Evolutionary conservation across 2,888 invertebrate species (phyloP).

Genomic region (Drosophila prolongata): DNA sequence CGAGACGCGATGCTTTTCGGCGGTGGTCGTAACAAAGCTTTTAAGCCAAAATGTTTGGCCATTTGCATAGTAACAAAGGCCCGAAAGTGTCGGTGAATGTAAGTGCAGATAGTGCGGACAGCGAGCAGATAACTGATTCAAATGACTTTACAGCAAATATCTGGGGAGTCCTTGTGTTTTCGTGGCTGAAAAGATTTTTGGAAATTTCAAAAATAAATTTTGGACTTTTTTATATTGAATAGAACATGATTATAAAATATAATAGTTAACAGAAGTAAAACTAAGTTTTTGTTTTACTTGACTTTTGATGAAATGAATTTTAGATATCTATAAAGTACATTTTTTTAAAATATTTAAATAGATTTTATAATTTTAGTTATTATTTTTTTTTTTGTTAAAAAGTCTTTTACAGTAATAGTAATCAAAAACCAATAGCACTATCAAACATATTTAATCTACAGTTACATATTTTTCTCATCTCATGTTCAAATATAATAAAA

Average conservation of each 20-base stretch:
- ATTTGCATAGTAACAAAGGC: slow-evolving; percentile 45
- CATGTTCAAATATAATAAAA: not conserved
- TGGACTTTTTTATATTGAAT: too few relatives aligned
- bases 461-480: not conserved
- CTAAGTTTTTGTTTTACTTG: too few relatives aligned
- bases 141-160: not conserved
- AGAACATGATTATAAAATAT: too few relatives aligned
- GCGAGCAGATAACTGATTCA: slow-evolving; percentile 19
- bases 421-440: too few relatives aligned
- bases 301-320: too few relatives aligned
- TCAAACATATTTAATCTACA: too few relatives aligned
- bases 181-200: not conserved
- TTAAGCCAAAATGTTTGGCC: slow-evolving; percentile 51
- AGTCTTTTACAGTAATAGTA: too few relatives aligned
- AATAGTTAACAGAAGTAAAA: too few relatives aligned
- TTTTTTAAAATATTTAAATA: not conserved
- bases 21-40: slow-evolving; percentile 48
- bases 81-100: slow-evolving; percentile 12
- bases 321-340: too few relatives aligned
- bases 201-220: not conserved
- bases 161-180: not conserved
- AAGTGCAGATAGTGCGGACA: slow-evolving; percentile 16
- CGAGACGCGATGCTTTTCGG: slow-evolving; percentile 11
- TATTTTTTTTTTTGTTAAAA: not conserved
- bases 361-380: too few relatives aligned